Conservation (phyloP, 2,797 vertebrate genomes). For the Eulemur coronatus region DNA sequence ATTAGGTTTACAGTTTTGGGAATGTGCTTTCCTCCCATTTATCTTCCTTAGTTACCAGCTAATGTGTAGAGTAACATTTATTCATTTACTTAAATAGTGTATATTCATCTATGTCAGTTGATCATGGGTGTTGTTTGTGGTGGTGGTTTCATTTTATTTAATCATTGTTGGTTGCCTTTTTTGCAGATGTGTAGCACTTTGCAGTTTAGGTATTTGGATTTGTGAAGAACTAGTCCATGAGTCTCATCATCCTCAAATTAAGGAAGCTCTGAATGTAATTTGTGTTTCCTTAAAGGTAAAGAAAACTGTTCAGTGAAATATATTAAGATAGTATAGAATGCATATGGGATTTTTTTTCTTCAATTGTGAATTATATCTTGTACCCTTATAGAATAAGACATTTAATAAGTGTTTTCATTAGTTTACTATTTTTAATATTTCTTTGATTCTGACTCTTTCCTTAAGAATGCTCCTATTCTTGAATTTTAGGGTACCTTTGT, state of each 20-base stretch:
- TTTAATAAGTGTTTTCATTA: conserved; percentile 30
- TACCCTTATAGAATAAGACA: neutral
- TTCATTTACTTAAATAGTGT: neutral
- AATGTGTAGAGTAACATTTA: conserved; percentile 11
- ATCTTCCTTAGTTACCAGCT: neutral
- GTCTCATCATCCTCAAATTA: conserved; percentile 96
- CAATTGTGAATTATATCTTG: neutral
- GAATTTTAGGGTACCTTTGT: conserved; percentile 21
- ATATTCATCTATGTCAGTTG: conserved; percentile 4
- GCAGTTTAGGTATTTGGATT: conserved; percentile 98
- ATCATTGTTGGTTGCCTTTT: conserved; percentile 57
- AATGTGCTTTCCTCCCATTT: neutral
- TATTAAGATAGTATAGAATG: conserved; percentile 19
- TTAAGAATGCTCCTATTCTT: conserved; percentile 28
- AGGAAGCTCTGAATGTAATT: conserved; percentile 98
- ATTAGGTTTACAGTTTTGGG: neutral
- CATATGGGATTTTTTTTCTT: neutral
- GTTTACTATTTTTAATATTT: conserved; percentile 43
- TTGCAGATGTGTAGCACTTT: conserved; percentile 96
- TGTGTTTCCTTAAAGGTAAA: conserved; percentile 98
- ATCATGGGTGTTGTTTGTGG: neutral
- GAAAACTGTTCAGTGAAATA: neutral
- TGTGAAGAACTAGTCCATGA: conserved; percentile 96
- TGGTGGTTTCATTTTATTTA: conserved; percentile 17
- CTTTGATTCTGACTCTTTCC: neutral